A percentile compares a stretch with the other conserved stretches of the same genome.
These are phyloP conservation scores for Dolichallabes microphthalmus DNA, from an alignment of 2,113 vertebrate genomes.

Conservation along the genomic window DNA sequence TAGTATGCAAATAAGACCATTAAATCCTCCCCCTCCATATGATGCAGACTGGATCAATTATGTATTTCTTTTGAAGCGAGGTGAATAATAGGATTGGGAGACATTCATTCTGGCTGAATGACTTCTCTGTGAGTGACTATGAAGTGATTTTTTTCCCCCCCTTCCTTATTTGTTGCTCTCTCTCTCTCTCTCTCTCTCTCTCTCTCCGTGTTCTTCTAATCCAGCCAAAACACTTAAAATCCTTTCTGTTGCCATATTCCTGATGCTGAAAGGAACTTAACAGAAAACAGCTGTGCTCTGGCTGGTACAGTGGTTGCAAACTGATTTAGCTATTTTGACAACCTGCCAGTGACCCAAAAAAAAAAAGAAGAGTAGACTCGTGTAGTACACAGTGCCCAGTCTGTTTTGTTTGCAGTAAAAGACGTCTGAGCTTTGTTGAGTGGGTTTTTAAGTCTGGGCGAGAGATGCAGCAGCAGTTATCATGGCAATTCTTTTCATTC, in stretches of 20 bases:
- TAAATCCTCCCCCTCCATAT: conserved; percentile 52
- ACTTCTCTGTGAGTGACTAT: conserved; percentile 45
- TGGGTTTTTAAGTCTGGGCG: conserved; percentile 40
- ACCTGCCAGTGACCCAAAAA: background rate
- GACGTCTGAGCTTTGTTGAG: conserved; percentile 55
- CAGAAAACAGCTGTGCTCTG: conserved; percentile 5
- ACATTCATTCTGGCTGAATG: conserved; percentile 53
- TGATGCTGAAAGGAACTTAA: conserved; percentile 44
- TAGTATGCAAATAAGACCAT: conserved; percentile 69
- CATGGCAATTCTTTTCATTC: conserved; percentile 60
- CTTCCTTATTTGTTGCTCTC: conserved; percentile 25
- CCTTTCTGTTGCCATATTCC: conserved; percentile 20
- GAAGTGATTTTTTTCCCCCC: background rate
- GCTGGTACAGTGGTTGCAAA: conserved; percentile 2
- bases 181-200: background rate
- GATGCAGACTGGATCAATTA: conserved; percentile 39
- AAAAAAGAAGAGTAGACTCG: conserved; percentile 49
- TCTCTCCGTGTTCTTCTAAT: conserved; percentile 34
- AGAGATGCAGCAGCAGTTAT: conserved; percentile 44
- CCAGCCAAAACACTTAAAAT: conserved; percentile 44
- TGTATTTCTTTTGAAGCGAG: conserved; percentile 43
- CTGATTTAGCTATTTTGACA: background rate
- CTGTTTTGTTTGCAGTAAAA: conserved; percentile 60
- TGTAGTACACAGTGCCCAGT: conserved; percentile 61
- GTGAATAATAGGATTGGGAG: conserved; percentile 51